Evolutionary conservation across 2,888 invertebrate genomes (phyloP), one percentile per base, ranked within the genome.

Genomic region (Sussaba pulchella): DNA sequence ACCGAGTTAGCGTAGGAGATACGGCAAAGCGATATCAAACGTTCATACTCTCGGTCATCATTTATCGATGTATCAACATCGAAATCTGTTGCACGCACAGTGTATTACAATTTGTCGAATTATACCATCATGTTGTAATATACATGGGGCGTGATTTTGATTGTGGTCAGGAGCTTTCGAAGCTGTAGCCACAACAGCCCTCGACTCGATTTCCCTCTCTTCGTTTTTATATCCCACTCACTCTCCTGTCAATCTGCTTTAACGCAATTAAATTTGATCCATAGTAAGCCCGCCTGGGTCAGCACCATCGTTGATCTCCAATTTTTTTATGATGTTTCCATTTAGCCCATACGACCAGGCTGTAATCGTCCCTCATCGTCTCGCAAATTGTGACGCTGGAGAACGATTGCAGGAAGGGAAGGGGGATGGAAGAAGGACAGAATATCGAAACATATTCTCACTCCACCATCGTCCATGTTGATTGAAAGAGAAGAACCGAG

Each of bases 291-390:
- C n/a, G n/a, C n/a, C 24, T 21, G 6, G 9, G 31, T 14, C 31
- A 31, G n/a, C 41, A 39, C 43, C 4, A 19, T 64, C 24, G 63
- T 43, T 43, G 72, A 31, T 59, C 71, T 71, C 39, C 1, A 72
- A 72, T 54, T 63, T 72, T 72, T 63, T 41, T 63, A 26, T 52
- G 31, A 26, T 52, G 31, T 31, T 54, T 26, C 43, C 52, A 72
- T 64, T 26, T 52, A 63, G 52, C 41, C 52, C n/a, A 26, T 17
- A 14, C 17, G 31, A 64, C 64, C 31, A 14, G 24, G 19, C 43
- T 21, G 14, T 17, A 41, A 63, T 72, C 50, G 41, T 63, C 24
- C 21, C 41, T 47, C 14, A 26, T 36, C 41, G 14, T 39, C 41
- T 63, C 14, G 4, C 50, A 41, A 47, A 67, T 52, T 36, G 31